Percentiles rank a stretch among this genome's conserved stretches.
These are phyloP conservation scores for Cheilosia vulpina DNA, from an alignment of 2,888 invertebrate species.

Conservation along the genomic window DNA sequence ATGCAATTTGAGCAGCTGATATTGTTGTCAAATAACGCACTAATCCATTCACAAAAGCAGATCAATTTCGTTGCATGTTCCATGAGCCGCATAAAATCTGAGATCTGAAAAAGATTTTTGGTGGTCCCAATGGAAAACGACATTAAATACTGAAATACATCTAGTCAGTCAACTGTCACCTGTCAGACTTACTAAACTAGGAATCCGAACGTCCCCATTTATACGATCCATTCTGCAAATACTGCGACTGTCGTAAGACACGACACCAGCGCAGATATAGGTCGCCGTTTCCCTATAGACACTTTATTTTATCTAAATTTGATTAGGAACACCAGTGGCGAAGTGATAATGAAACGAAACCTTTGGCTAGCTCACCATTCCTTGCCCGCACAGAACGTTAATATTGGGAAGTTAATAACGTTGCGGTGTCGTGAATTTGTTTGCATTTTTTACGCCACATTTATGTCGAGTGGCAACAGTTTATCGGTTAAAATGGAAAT, in stretches of 20 bases:
- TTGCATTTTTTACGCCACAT: constrained; percentile 1
- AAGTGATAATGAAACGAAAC: constrained; percentile 7
- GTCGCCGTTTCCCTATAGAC: background rate
- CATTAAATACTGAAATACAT: too few relatives aligned
- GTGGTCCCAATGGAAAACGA: too few relatives aligned
- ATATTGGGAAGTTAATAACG: background rate
- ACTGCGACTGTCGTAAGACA: background rate
- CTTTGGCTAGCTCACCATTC: background rate
- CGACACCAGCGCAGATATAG: background rate
- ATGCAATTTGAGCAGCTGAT: too few relatives aligned
- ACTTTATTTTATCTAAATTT: constrained; percentile 26
- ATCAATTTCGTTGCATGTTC: too few relatives aligned
- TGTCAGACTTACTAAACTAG: too few relatives aligned
- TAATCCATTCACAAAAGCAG: too few relatives aligned
- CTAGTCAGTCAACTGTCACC: too few relatives aligned
- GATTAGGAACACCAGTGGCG: constrained; percentile 13
- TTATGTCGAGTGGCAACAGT: background rate
- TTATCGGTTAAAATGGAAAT: background rate
- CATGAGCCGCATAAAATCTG: too few relatives aligned
- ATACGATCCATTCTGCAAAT: background rate
- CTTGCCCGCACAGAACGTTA: background rate
- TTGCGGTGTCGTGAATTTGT: constrained; percentile 13
- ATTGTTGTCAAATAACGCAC: too few relatives aligned
- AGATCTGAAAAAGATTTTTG: too few relatives aligned
- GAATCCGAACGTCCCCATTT: too few relatives aligned